Conservation (phyloP, 2,888 invertebrate species). For the Callyntrura sp. region DNA sequence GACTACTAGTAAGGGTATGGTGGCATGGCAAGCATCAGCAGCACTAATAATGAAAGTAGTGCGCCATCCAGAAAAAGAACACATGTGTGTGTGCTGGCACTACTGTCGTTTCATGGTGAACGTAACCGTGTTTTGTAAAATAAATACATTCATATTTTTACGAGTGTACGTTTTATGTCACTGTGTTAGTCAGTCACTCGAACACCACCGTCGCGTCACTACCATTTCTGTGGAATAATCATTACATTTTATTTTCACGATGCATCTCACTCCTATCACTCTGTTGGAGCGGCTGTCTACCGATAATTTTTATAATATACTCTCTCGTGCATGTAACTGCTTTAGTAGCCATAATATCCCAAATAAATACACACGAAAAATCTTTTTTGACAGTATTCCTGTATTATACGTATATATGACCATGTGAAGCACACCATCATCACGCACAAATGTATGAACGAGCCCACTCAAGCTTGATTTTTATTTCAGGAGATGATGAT, state of each 20-base stretch:
- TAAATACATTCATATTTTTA: constrained; percentile 47
- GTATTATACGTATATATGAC: too few species aligned
- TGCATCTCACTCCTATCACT: constrained; percentile 47
- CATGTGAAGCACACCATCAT: too few species aligned
- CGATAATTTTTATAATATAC: too few species aligned
- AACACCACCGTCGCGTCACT: not conserved
- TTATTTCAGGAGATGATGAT: constrained; percentile 53
- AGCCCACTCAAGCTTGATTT: constrained; percentile 41
- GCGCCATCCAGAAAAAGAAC: constrained; percentile 59
- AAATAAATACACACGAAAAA: too few species aligned
- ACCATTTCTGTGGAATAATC: constrained; percentile 8
- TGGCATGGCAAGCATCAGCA: too few species aligned
- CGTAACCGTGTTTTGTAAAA: constrained; percentile 42
- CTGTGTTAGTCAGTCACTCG: constrained; percentile 74
- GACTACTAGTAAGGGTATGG: too few species aligned
- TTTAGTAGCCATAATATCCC: too few species aligned
- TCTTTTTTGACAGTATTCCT: too few species aligned
- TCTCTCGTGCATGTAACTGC: too few species aligned
- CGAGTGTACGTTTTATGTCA: constrained; percentile 65
- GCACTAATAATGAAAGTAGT: too few species aligned
- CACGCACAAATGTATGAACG: constrained; percentile 11
- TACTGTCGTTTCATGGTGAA: too few species aligned
- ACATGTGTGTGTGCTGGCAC: not conserved
- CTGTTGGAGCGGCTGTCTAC: constrained; percentile 11
- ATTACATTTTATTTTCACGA: constrained; percentile 49